Conservation (phyloP, 2,113 vertebrate species). For the Marmota flaviventris region DNA sequence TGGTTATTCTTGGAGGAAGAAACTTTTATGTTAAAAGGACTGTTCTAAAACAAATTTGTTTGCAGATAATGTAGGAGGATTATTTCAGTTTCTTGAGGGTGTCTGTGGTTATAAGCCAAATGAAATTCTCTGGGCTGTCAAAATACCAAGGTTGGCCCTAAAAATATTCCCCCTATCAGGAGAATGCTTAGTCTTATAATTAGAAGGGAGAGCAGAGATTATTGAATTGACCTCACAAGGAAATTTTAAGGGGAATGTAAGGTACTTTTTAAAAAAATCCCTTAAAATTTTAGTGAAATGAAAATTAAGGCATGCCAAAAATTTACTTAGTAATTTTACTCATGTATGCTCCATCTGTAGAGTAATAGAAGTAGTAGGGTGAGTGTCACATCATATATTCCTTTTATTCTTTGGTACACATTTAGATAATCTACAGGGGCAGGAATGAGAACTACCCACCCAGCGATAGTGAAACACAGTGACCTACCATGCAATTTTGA, state of each 20-base stretch:
- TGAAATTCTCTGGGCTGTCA: slow-evolving; percentile 47
- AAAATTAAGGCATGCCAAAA: neutral
- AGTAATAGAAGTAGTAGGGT: neutral
- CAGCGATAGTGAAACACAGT: neutral
- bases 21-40: neutral
- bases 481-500: neutral
- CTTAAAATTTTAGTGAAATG: slow-evolving; percentile 3
- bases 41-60: slow-evolving; percentile 63
- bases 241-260: neutral
- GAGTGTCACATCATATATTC: neutral
- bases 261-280: neutral
- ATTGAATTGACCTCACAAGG: neutral
- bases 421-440: neutral
- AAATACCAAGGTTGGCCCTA: slow-evolving; percentile 30
- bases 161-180: slow-evolving; percentile 27
- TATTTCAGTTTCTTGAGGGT: slow-evolving; percentile 39
- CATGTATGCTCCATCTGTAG: neutral
- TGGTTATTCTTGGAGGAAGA: slow-evolving; percentile 55
- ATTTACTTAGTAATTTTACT: slow-evolving; percentile 2
- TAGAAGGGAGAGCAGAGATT: neutral
- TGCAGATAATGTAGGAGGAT: neutral
- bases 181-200: neutral
- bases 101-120: slow-evolving; percentile 44
- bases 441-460: neutral
- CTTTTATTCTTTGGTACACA: neutral